A percentile compares a stretch with the other conserved stretches of the same genome.
Conservation (phyloP, 2,888 invertebrate genomes). For the Caenorhabditis sp. region DNA sequence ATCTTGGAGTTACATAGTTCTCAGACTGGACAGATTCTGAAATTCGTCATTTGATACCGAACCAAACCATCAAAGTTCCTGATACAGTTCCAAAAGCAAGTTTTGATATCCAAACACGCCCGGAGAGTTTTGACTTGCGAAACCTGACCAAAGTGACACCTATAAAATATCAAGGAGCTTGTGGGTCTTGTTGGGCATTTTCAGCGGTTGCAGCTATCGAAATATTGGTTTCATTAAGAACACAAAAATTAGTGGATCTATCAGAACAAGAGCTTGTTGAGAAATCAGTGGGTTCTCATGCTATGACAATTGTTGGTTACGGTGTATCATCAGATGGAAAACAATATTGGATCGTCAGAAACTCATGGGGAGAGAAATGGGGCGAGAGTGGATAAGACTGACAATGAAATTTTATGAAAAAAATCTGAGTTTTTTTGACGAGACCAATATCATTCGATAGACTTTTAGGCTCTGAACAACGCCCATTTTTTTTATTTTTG, state of each 20-base stretch:
- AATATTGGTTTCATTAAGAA: too few species aligned
- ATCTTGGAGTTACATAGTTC: conserved; percentile 21
- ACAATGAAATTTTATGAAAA: too few species aligned
- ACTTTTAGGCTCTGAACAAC: too few species aligned
- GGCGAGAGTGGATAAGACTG: conserved; percentile 49
- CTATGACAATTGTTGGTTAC: conserved; percentile 63
- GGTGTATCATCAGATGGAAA: conserved; percentile 44
- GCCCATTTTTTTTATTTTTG: background rate
- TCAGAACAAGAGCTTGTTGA: too few species aligned
- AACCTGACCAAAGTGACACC: conserved; percentile 47
- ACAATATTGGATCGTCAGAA: conserved; percentile 61
- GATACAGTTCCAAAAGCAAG: background rate
- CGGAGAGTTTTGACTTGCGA: conserved; percentile 44
- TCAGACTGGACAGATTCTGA: conserved; percentile 43
- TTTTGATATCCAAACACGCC: background rate
- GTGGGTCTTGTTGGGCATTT: conserved; percentile 65
- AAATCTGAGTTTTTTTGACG: too few species aligned
- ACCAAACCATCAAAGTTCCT: background rate
- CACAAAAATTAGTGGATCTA: too few species aligned
- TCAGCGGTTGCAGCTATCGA: conserved; percentile 57
- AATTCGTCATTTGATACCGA: conserved; percentile 1
- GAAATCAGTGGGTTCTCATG: conserved; percentile 58
- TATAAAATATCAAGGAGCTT: conserved; percentile 60
- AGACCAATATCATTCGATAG: too few species aligned
- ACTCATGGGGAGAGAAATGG: conserved; percentile 60